Base-by-base conservation (phyloP, 2,113 vertebrate genomes). In the Aspiorhynchus laticeps region DNA sequence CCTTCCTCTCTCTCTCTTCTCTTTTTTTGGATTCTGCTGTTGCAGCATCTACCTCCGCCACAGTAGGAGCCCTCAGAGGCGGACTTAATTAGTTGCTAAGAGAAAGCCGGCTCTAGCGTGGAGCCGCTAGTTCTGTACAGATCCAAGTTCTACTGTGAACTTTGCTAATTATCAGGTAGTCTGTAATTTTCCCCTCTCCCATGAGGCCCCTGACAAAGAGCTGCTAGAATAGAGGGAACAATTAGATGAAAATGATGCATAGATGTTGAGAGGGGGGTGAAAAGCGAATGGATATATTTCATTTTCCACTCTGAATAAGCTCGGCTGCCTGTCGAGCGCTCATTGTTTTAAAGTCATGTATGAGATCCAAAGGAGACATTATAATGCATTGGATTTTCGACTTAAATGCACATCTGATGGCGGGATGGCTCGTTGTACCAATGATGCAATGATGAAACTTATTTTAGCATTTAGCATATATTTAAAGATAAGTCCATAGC, bases 161-260 rank as follows among this genome's bases (percentile, higher is more conserved):
- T 95, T 95, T 93, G 93, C 94, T 96, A 95, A 95, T 95, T 95
- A 96, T 94, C 94, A 95, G 95, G 94, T 94, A 95, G 93, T 93
- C 93, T 92, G 93, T 96, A 95, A 95, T 96, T 95, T 95, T 91
- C 93, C 90, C 80, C 53, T 85, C 87, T 95, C 94, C 94, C 93
- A 86, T 85, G 94, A 93, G 94, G 92, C 88, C 43, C 89, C 90
- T 89, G 88, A 91, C 91, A 89, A 92, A 91, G 91, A 91, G 84
- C 93, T 91, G 91, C 91, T 88, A 88, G 86, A 91, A 87, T 51
- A 88, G 87, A 91, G 46, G 46, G 90, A 91, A 88, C 87, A 91
- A 92, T 89, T 88, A 88, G 91, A 90, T 84, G 85, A 69, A 74
- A 90, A 90, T 59, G 85, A 91, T 90, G 88, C 88, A 90, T 85